A percentile compares a stretch with the other conserved stretches of the same genome.
phyloP scores from a whole-genome alignment of 1,140 invertebrate genomes.

The Drosophila lacertosa region DNA sequence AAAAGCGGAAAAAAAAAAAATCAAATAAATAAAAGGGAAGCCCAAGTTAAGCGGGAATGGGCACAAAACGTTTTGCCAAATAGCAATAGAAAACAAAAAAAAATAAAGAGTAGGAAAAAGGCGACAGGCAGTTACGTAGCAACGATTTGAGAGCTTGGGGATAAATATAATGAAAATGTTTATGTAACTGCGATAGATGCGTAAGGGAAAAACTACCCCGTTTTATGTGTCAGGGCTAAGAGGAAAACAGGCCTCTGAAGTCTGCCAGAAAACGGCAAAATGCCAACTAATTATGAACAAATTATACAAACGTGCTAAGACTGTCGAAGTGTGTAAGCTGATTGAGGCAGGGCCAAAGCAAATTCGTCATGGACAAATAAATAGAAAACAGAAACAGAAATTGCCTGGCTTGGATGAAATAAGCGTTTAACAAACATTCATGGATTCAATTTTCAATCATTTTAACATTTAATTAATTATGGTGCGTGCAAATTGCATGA shows the following conservation, averaged over 20 bases:
- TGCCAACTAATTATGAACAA: constrained; percentile 60
- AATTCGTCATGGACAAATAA: not conserved
- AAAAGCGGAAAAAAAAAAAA: constrained; percentile 46
- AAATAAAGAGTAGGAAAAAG: constrained; percentile 24
- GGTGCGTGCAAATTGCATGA: constrained; percentile 8
- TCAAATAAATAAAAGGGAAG: constrained; percentile 49
- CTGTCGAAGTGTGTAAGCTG: constrained; percentile 21
- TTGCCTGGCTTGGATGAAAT: not conserved
- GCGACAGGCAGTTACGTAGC: constrained; percentile 50
- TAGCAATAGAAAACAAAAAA: constrained; percentile 18
- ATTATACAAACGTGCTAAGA: constrained; percentile 17
- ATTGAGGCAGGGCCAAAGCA: not conserved
- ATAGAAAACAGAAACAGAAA: constrained; percentile 1
- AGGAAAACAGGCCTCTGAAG: not conserved
- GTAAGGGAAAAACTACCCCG: not conserved
- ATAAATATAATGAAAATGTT: constrained; percentile 52
- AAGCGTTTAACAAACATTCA: not conserved
- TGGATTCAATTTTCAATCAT: constrained; percentile 21
- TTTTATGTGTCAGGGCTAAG: not conserved
- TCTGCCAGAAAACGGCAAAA: constrained; percentile 27
- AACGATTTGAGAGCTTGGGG: constrained; percentile 29
- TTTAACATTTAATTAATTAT: constrained; percentile 30
- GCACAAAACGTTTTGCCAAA: constrained; percentile 48
- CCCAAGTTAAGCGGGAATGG: not conserved
- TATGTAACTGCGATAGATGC: constrained; percentile 33